Percentiles rank a stretch among this genome's conserved stretches.
Evolutionary conservation across 2,797 vertebrate species (phyloP).

Genomic region (Catamblyrhynchus diadema): DNA sequence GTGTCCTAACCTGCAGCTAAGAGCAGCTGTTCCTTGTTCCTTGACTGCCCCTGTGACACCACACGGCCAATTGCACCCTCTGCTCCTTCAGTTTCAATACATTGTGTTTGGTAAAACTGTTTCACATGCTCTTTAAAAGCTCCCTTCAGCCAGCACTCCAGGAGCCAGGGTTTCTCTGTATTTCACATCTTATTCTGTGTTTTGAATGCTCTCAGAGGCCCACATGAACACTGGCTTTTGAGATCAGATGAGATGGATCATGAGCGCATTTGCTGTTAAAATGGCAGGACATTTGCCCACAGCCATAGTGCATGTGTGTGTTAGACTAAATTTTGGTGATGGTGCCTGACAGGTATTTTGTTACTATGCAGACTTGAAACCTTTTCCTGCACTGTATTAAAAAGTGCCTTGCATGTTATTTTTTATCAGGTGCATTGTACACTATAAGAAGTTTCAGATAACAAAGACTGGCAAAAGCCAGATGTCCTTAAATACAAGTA

Average conservation of each 20-base stretch:
- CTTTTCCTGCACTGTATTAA: not conserved
- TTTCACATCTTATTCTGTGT: not conserved
- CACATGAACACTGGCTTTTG: not conserved
- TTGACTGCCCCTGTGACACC: not conserved
- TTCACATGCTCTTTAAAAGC: not conserved
- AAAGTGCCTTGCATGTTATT: not conserved
- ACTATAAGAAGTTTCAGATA: not conserved
- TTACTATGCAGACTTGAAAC: not conserved
- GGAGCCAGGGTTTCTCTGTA: not conserved
- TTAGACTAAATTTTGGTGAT: not conserved
- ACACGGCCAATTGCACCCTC: rapidly evolving
- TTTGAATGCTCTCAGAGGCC: not conserved
- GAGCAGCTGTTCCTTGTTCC: not conserved
- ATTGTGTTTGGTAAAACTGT: not conserved
- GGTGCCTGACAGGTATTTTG: not conserved
- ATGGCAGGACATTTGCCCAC: not conserved
- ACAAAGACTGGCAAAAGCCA: not conserved
- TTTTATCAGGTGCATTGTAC: not conserved
- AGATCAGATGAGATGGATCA: not conserved
- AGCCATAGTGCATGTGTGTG: not conserved
- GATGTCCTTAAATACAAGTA: not conserved
- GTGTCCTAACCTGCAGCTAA: not conserved
- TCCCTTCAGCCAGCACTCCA: not conserved
- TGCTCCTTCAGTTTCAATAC: not conserved
- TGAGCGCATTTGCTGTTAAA: not conserved